These are phyloP conservation scores for Phenganax stokvisi DNA, from an alignment of 92 coral and sea anemone species.

Conservation along the genomic window DNA sequence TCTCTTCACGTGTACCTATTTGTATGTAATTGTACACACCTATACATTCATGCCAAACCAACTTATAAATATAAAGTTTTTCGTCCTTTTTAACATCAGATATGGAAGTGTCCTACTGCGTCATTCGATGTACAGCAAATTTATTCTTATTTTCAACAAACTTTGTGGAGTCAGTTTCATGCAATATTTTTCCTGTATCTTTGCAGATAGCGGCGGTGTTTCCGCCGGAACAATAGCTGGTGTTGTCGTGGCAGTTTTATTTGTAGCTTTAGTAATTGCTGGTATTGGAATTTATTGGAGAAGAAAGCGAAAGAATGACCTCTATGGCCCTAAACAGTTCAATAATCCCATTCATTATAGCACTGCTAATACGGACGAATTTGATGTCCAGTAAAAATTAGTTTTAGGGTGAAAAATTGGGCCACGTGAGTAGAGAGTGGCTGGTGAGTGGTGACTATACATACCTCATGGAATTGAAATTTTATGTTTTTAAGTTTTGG, in stretches of 20 bases:
- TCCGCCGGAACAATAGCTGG: constrained; percentile 78
- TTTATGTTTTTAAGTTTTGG: too few relatives aligned
- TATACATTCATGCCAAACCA: too few relatives aligned
- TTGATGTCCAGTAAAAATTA: not conserved
- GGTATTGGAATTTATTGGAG: constrained; percentile 54
- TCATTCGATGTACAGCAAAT: not conserved
- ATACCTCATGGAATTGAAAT: too few relatives aligned
- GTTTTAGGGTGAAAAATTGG: too few relatives aligned
- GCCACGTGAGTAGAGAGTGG: too few relatives aligned
- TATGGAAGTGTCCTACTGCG: too few relatives aligned
- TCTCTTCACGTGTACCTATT: not conserved
- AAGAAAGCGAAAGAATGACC: constrained; percentile 37
- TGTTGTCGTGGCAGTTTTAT: constrained; percentile 57
- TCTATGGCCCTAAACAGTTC: constrained; percentile 57
- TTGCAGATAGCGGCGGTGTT: constrained; percentile 24
- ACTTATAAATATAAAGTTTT: not conserved
- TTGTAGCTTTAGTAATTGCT: constrained; percentile 45
- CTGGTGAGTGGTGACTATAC: too few relatives aligned
- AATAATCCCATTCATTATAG: constrained; percentile 60
- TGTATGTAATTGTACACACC: too few relatives aligned
- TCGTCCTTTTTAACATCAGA: not conserved
- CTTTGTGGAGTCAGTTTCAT: not conserved
- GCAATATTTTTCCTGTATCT: not conserved
- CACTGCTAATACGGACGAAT: constrained; percentile 24
- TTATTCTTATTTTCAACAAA: not conserved